Evolutionary conservation across 2,888 invertebrate genomes (phyloP).

Genomic region (Volucella inanis): DNA sequence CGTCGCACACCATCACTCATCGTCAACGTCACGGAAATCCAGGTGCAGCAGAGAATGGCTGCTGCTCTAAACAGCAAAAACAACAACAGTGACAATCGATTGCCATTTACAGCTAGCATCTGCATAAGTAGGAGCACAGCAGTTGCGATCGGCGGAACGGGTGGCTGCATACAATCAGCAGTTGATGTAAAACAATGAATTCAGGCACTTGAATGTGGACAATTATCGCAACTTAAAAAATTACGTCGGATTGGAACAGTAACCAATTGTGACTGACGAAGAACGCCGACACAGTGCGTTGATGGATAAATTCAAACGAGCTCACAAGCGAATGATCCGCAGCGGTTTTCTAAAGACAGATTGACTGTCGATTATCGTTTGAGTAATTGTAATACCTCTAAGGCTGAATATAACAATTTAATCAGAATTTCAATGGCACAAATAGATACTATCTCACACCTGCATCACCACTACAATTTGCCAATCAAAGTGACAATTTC

Average conservation of each 20-base stretch:
- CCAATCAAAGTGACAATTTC: conserved; percentile 77
- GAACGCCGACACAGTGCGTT: conserved; percentile 88
- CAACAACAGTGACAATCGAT: conserved; percentile 59
- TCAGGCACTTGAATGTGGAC: conserved; percentile 60
- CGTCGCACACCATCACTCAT: conserved; percentile 80
- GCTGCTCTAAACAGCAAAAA: background rate
- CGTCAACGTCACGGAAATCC: conserved; percentile 33
- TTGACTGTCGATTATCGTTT: conserved; percentile 80
- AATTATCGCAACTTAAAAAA: conserved; percentile 64
- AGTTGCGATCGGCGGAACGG: conserved; percentile 79
- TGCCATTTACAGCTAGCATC: conserved; percentile 75
- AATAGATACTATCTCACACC: conserved; percentile 77
- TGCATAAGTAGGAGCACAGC: conserved; percentile 76
- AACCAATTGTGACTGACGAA: conserved; percentile 83
- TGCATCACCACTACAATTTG: conserved; percentile 81
- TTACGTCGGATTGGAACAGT: conserved; percentile 57
- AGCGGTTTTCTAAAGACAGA: conserved; percentile 83
- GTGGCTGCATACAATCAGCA: too few relatives aligned
- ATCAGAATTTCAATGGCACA: conserved; percentile 71
- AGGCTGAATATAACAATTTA: conserved; percentile 70
- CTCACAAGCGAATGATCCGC: conserved; percentile 93
- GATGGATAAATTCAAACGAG: conserved; percentile 95
- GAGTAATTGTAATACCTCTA: conserved; percentile 75
- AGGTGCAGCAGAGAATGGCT: background rate
- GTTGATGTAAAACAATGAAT: too few relatives aligned